Base-by-base conservation (phyloP, 2,113 vertebrate genomes). In the Psittacula cyanocephala region DNA sequence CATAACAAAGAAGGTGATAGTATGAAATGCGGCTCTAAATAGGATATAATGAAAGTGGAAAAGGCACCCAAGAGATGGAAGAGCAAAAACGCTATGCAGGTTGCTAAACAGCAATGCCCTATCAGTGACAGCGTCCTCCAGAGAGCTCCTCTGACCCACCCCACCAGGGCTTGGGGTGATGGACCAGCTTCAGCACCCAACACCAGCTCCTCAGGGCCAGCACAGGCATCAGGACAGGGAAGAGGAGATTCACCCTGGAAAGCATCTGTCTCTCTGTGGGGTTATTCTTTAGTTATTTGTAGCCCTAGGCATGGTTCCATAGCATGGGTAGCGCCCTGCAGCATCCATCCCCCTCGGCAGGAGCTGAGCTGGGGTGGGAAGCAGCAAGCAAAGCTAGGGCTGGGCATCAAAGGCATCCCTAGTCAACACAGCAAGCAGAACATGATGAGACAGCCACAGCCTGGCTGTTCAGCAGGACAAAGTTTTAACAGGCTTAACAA, bases 401-500 rank as follows among this genome's bases (percentile, higher is more conserved):
- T 3, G 1, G 55, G 50, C 77, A 93, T 96, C 59, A 78, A 72
- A 76, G 33, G 64, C 43, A 19, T 79, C 81, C 64, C 94, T 86
- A 81, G 77, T 13, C 16, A 24, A 93, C 77, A 88, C 74, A 70
- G 96, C 60, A 87, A 86, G 92, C 91, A 82, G 64, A 39, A 81
- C 59, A 57, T n/a, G 86, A 82, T 59, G 76, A 93, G 72, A 90
- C 55, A 60, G 50, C 64, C 41, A 17, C 90, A 89, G 70, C 33
- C 88, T 78, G 49, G 93, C 46, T 92, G 80, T 89, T 92, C 91
- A 92, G 93, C 95, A 85, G 90, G 96, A 96, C 89, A 83, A 92
- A 71, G 63, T 92, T 90, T 95, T 95, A 98, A 97, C 96, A 96
- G 91, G 88, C 83, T 95, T 93, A 97, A 94, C 64, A 96, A 93